Conservation (phyloP, 2,797 vertebrate species). For the Chiloscyllium punctatum region DNA sequence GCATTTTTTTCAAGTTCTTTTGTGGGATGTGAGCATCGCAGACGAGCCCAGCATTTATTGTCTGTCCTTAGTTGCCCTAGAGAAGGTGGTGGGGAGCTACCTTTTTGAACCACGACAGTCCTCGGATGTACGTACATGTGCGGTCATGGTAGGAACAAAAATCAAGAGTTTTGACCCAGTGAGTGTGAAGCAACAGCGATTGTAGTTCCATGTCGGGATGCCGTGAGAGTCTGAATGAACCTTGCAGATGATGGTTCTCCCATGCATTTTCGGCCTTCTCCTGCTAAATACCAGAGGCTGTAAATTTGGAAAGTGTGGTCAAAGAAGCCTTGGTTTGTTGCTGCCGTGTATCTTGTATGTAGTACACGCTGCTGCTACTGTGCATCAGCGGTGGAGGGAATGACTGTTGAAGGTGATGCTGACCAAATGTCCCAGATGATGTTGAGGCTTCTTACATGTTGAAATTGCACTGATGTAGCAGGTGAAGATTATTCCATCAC, state of each 20-base stretch:
- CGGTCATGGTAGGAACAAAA: too few species aligned
- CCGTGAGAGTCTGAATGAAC: not conserved
- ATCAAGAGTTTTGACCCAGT: not conserved
- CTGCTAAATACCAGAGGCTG: too few species aligned
- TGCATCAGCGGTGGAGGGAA: not conserved
- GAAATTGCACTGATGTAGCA: not conserved
- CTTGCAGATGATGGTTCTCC: not conserved
- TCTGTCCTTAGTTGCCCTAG: too few species aligned
- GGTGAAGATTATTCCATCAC: not conserved
- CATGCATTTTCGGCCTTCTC: not conserved
- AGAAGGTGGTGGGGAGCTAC: too few species aligned
- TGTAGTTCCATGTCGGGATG: not conserved
- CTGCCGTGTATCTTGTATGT: not conserved
- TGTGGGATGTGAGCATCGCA: too few species aligned
- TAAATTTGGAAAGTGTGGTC: not conserved
- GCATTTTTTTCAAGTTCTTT: too few species aligned
- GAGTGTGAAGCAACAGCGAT: not conserved
- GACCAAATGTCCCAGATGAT: not conserved
- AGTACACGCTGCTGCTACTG: too few species aligned
- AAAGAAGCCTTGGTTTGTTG: not conserved
- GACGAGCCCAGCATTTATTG: too few species aligned
- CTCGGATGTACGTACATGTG: too few species aligned
- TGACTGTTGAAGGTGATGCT: not conserved
- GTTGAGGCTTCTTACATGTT: not conserved
- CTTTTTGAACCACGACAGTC: too few species aligned